A percentile compares a stretch with the other conserved stretches of the same genome.
These are phyloP conservation scores for Pseudomyrmex sp. DNA, from an alignment of 1,140 invertebrate species.

Conservation along the genomic window DNA sequence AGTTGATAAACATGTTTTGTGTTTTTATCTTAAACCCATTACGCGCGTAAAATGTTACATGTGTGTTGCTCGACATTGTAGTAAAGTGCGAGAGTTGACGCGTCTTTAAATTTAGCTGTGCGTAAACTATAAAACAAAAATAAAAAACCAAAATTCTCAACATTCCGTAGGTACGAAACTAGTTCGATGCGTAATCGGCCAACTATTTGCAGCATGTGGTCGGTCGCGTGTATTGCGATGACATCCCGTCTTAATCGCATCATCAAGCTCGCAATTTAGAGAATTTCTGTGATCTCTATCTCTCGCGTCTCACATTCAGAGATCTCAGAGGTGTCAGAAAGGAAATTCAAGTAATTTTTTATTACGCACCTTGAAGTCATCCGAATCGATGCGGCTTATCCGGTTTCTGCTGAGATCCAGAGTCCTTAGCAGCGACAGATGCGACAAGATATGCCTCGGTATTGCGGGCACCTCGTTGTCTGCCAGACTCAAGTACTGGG, in stretches of 20 bases:
- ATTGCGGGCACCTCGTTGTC: conserved; percentile 90
- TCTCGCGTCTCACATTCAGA: no score
- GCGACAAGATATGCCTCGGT: conserved; percentile 89
- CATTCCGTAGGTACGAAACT: conserved; percentile 13
- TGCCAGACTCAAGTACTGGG: conserved; percentile 90
- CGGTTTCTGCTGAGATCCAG: conserved; percentile 90
- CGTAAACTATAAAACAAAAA: neutral
- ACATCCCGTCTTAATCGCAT: neutral
- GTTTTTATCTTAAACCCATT: no score
- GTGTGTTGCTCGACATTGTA: neutral
- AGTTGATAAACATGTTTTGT: no score
- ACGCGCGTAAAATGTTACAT: neutral
- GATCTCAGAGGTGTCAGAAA: conserved; percentile 2
- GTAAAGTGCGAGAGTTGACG: neutral
- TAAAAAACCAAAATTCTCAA: neutral
- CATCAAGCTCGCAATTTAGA: no score
- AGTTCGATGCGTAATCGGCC: conserved; percentile 33
- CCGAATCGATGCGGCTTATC: conserved; percentile 87
- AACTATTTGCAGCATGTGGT: conserved; percentile 58
- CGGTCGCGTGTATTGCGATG: conserved; percentile 62
- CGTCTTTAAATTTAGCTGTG: neutral
- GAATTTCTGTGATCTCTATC: neutral
- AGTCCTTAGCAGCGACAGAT: conserved; percentile 90
- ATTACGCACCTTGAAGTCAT: conserved; percentile 87
- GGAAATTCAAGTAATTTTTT: neutral